Base-by-base conservation (phyloP, 92 coral and sea anemone species). In the Pocillopora grandis region DNA sequence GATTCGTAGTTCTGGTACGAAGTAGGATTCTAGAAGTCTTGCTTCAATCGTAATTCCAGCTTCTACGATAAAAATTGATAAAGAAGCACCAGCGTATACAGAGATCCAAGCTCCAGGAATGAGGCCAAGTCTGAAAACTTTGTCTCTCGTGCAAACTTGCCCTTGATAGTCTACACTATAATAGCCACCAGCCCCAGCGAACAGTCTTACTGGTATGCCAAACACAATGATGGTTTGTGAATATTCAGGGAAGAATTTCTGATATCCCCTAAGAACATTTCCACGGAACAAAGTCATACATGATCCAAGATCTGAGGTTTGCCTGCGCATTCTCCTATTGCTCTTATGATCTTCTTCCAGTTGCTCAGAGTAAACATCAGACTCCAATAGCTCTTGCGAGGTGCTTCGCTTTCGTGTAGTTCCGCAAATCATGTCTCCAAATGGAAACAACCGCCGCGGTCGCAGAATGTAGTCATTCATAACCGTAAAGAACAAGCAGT, bases 1-100 rank as follows among this genome's bases (percentile, higher is more conserved):
- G 13, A 91, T 97, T 21, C 90, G 82, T 31, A 96, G 83, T 20
- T 93, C 98, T n/a, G 99, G 99, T 27, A 96, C 86, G 33, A 96
- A 85, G 76, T 89, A 87, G 13, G 97, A 92, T 80, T 96, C 97
- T 65, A 96, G 87, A 35, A 96, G 81, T 63, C 69, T 89, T 57
- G 99, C 99, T 33, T 92, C 96, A 60, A 94, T 88, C 18, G 98
- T 90, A 12, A 96, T 91, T 57, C 99, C 99, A 4, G 89, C 99
- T 75, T 94, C 94, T 0, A 94, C 94, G 61, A 96, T 81, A 58
- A 85, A 58, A 12, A 96, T 69, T 2, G 90, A 77, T 15, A 91
- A 66, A 8, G 98, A 78, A n/a, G 96, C 99, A 1, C 99, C 98
- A 17, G 93, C 98, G 84, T 94, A 84, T 11, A 88, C 98, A 5